These are phyloP conservation scores for Saxidomus purpurata DNA, from an alignment of 1,140 invertebrate genomes.

Conservation along the genomic window DNA sequence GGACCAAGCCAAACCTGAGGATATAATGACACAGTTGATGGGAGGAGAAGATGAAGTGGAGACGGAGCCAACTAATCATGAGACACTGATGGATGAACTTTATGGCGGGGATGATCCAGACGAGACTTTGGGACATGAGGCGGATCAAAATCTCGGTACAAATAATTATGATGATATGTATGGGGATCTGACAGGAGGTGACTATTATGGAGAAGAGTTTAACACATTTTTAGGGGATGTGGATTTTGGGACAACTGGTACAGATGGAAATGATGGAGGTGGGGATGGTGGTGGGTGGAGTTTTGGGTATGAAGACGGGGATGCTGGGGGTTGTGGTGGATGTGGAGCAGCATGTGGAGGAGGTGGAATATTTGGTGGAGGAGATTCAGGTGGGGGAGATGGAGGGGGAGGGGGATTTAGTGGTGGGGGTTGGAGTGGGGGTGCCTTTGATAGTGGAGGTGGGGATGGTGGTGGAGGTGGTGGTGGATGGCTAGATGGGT, in stretches of 20 bases:
- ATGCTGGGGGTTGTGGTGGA: constrained; percentile 44
- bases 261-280: constrained; percentile 65
- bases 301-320: constrained; percentile 23
- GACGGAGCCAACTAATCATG: not conserved
- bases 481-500: constrained; percentile 15
- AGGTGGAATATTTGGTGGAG: constrained; percentile 40
- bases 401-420: not conserved
- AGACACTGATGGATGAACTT: constrained; percentile 17
- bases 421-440: constrained; percentile 2
- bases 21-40: constrained; percentile 28
- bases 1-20: constrained; percentile 22
- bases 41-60: constrained; percentile 21
- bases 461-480: constrained; percentile 45
- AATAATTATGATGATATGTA: constrained; percentile 3
- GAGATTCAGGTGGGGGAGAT: not conserved
- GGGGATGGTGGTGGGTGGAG: not conserved
- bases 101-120: constrained; percentile 14
- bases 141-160: not conserved
- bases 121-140: not conserved
- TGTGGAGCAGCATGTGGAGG: constrained; percentile 7
- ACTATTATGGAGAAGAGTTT: constrained; percentile 42
- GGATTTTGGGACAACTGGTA: constrained; percentile 53
- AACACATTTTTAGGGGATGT: constrained; percentile 47
- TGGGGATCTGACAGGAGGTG: not conserved
- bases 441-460: constrained; percentile 26